Base-by-base conservation (phyloP, 2,888 invertebrate genomes). In the Seira ritae region DNA sequence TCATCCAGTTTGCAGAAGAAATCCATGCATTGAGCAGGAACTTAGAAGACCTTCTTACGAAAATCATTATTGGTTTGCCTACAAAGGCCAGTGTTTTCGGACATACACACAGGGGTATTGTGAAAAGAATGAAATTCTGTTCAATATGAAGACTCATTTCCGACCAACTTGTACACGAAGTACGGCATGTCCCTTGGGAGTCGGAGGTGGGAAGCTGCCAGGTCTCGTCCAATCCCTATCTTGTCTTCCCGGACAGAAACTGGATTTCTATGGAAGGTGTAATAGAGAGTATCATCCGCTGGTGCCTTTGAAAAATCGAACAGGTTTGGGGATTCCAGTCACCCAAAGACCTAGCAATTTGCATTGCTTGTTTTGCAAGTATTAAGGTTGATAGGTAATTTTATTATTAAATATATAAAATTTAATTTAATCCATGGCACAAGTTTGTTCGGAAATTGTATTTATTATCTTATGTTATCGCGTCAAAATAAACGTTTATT, bases 231-330 rank as follows among this genome's bases (percentile, higher is more conserved):
- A 81, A 37, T 50, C 20, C 8, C 75, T 81, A 10, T 70, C 50
- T 6, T 88, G 88, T 75, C 76, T 87, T 0, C 88, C 88, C 1
- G 88, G 88, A 15, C 85, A 86, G 22, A 81, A 73, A 37, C 66
- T 84, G 42, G 87, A 88, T 20, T 76, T 85, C 65, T 79, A 69
- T n/a, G 86, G 87, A 0, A 65, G 75, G 60, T 88, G 88, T 37
- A 50, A 70, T 60, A 67, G 87, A 22, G 77, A 78, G 20, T 76
- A 67, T 23, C 22, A 75, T 12, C 76, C 78, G 6, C 46, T 84
- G 15, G 75, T 55, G 17, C 50, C 69, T 1, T 17, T 68, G 0
- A 69, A 74, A 2, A 84, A 84, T 22, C 69, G 55, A 2, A 72
- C 75, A 0, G 79, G 62, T 19, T 65, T 79, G 66, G 19, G n/a